Conservation (phyloP, 2,113 vertebrate genomes). For the Mesembrinibis cayennensis region DNA sequence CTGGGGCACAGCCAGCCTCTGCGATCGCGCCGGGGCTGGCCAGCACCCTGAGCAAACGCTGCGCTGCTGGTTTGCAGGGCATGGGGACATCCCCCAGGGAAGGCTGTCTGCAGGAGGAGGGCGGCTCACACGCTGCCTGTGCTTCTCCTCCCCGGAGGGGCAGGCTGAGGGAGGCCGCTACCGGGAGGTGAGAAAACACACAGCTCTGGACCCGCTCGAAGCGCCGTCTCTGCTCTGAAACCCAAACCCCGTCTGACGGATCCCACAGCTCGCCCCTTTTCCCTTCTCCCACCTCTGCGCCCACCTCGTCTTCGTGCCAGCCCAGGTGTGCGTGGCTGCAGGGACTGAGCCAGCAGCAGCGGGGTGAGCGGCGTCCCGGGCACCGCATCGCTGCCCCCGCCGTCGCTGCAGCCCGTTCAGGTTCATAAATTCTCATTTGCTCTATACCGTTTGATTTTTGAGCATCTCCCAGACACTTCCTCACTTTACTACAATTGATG, state of each 20-base stretch:
- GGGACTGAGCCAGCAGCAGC: not conserved
- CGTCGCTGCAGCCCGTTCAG: not conserved
- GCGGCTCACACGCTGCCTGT: not conserved
- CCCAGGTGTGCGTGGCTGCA: rapidly evolving
- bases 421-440: slow-evolving; percentile 56
- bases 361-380: not conserved
- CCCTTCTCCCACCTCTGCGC: not conserved
- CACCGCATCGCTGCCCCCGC: not conserved
- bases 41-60: not conserved
- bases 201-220: slow-evolving; percentile 50
- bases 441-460: slow-evolving; percentile 34
- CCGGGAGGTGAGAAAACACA: slow-evolving; percentile 42
- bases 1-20: not conserved
- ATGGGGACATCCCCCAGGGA: not conserved
- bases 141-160: slow-evolving; percentile 3
- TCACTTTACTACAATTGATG: slow-evolving; percentile 67
- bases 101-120: not conserved
- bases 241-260: too few species aligned
- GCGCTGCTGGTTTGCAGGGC: too few species aligned
- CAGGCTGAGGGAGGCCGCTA: not conserved
- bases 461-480: slow-evolving; percentile 66
- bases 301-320: rapidly evolving
- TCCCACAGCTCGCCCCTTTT: not conserved
- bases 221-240: not conserved
- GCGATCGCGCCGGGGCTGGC: not conserved